Evolutionary conservation across 2,113 vertebrate genomes (phyloP).

Genomic region (Pangasianodon hypophthalmus): DNA sequence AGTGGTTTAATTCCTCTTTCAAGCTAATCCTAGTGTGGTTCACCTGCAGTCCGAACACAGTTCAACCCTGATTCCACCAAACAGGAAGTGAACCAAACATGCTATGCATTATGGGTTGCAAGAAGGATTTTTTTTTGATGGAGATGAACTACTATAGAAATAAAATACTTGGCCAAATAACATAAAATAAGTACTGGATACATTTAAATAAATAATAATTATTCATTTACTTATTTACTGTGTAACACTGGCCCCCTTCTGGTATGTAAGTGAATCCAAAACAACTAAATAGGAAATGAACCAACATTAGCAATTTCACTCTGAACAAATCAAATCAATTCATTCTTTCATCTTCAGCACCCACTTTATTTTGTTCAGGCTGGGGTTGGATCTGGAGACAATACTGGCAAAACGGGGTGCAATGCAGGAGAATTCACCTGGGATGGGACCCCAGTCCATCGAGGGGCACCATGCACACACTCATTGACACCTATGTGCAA

Average conservation of each 20-base stretch:
- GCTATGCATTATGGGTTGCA: not conserved
- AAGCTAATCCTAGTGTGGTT: not conserved
- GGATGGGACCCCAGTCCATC: not conserved
- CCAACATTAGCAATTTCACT: not conserved
- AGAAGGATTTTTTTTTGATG: not conserved
- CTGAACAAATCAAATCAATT: not conserved
- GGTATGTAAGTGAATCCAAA: not conserved
- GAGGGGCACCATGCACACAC: not conserved
- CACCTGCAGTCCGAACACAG: not conserved
- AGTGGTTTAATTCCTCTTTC: not conserved
- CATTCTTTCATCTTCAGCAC: not conserved
- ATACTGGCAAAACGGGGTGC: not conserved
- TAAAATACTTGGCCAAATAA: not conserved
- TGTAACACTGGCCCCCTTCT: not conserved
- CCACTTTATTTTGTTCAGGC: not conserved
- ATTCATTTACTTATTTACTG: not conserved
- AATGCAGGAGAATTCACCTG: not conserved
- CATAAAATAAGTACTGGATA: not conserved
- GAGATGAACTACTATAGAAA: not conserved
- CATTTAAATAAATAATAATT: not conserved
- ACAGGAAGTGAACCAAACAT: not conserved
- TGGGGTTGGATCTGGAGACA: not conserved
- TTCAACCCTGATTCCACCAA: not conserved
- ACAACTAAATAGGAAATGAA: not conserved
- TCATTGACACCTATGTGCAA: not conserved